Evolutionary conservation across 2,113 vertebrate species (phyloP).

Genomic region (Junco hyemalis): DNA sequence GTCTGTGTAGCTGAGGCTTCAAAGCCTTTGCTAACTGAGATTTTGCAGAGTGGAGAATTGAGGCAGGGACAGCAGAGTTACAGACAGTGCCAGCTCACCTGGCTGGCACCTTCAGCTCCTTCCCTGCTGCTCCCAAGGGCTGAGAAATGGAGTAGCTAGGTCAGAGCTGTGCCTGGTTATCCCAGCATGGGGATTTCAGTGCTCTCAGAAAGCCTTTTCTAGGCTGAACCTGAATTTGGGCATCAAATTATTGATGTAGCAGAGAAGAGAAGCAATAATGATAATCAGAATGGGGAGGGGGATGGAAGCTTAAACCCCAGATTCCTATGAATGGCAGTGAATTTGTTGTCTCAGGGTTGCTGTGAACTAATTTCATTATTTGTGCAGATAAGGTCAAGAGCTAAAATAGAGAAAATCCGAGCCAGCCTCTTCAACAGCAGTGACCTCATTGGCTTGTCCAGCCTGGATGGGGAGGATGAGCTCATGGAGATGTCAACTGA

Average conservation of each 20-base stretch:
- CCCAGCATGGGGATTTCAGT: neutral
- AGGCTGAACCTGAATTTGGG: neutral
- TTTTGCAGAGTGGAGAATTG: neutral
- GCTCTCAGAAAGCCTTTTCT: neutral
- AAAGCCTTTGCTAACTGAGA: neutral
- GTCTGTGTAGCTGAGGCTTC: neutral
- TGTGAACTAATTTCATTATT: neutral
- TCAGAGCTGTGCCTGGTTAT: neutral
- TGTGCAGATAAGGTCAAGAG: constrained; percentile 89
- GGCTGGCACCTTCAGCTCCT: neutral
- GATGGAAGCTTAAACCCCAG: too few relatives aligned
- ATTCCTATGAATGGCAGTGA: neutral
- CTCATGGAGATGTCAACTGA: constrained; percentile 97
- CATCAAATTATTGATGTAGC: neutral
- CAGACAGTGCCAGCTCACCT: neutral
- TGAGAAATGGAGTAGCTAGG: neutral
- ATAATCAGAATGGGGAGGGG: neutral
- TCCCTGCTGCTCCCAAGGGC: neutral
- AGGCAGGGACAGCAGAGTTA: neutral
- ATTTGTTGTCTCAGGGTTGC: neutral
- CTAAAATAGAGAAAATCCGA: constrained; percentile 97
- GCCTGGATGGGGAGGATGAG: constrained; percentile 94
- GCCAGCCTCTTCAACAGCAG: constrained; percentile 98
- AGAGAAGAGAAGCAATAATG: neutral
- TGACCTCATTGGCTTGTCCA: constrained; percentile 94